Evolutionary conservation across 2,113 vertebrate genomes (phyloP).

Genomic region (Actinemys pallida): DNA sequence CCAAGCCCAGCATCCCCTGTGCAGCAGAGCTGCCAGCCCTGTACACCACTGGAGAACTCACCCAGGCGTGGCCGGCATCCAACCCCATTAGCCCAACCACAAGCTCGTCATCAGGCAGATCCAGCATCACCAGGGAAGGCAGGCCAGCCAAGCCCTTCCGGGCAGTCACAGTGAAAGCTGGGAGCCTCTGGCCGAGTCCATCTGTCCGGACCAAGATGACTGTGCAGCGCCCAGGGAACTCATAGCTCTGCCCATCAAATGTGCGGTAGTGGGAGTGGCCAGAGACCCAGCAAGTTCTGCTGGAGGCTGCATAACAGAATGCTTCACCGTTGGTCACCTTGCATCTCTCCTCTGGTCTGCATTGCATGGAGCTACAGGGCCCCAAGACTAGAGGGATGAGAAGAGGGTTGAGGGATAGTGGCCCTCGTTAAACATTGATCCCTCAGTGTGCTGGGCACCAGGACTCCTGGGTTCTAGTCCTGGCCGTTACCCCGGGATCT

Average conservation of each 20-base stretch:
- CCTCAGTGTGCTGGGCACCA: background rate
- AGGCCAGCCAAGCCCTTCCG: slow-evolving; percentile 66
- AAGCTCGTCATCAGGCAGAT: background rate
- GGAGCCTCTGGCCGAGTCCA: slow-evolving; percentile 57
- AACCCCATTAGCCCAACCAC: background rate
- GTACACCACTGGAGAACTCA: background rate
- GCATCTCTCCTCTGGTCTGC: slow-evolving; percentile 61
- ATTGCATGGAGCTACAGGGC: slow-evolving; percentile 16
- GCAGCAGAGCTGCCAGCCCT: background rate
- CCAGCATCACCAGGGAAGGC: background rate
- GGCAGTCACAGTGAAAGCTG: slow-evolving; percentile 80
- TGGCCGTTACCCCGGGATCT: background rate
- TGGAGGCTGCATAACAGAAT: slow-evolving; percentile 41
- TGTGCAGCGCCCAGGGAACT: slow-evolving; percentile 82
- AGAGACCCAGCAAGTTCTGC: slow-evolving; percentile 73
- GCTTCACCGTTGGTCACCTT: slow-evolving; percentile 41
- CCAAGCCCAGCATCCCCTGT: background rate
- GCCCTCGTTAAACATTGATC: background rate
- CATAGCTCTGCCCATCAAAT: slow-evolving; percentile 73
- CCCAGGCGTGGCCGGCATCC: background rate
- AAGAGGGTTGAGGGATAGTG: background rate
- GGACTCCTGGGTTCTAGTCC: background rate
- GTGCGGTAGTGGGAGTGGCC: slow-evolving; percentile 80
- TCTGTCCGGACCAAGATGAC: slow-evolving; percentile 77
- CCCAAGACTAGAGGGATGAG: background rate